These are phyloP conservation scores for Acestrorhynchus altus DNA, from an alignment of 2,797 vertebrate species.

Conservation along the genomic window DNA sequence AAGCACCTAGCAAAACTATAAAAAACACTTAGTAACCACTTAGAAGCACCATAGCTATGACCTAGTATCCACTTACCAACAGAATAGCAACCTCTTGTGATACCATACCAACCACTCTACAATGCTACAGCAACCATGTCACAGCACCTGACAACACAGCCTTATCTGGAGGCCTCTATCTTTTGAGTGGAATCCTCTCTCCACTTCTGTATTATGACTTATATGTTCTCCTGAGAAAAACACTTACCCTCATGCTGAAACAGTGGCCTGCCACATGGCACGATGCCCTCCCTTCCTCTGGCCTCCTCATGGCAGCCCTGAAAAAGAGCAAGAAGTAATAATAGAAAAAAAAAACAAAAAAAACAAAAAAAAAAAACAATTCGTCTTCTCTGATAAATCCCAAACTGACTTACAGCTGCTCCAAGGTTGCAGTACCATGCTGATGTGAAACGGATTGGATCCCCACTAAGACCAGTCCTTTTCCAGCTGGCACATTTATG, in stretches of 20 bases:
- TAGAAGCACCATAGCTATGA: too few relatives aligned
- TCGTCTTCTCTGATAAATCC: constrained; percentile 28
- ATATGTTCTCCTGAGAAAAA: neutral
- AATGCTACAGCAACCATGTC: too few relatives aligned
- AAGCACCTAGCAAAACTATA: too few relatives aligned
- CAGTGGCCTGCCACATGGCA: neutral
- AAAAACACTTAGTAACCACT: too few relatives aligned
- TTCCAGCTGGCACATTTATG: constrained; percentile 70
- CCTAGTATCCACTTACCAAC: too few relatives aligned
- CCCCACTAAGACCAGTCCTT: constrained; percentile 56
- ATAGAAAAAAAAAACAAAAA: constrained; percentile 53
- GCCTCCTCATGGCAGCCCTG: neutral
- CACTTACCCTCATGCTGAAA: neutral
- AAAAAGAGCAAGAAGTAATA: neutral
- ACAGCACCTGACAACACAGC: too few relatives aligned
- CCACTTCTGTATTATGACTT: too few relatives aligned
- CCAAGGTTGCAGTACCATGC: constrained; percentile 53
- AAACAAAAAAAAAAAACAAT: constrained; percentile 37
- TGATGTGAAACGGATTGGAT: constrained; percentile 67
- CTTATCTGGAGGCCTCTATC: neutral
- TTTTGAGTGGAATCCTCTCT: neutral
- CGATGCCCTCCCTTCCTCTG: neutral
- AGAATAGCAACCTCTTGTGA: too few relatives aligned
- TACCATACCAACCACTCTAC: too few relatives aligned
- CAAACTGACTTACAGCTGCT: constrained; percentile 65